A percentile compares a stretch with the other conserved stretches of the same genome.
Conservation (phyloP, 2,888 invertebrate species). For the Andrena marginata region DNA sequence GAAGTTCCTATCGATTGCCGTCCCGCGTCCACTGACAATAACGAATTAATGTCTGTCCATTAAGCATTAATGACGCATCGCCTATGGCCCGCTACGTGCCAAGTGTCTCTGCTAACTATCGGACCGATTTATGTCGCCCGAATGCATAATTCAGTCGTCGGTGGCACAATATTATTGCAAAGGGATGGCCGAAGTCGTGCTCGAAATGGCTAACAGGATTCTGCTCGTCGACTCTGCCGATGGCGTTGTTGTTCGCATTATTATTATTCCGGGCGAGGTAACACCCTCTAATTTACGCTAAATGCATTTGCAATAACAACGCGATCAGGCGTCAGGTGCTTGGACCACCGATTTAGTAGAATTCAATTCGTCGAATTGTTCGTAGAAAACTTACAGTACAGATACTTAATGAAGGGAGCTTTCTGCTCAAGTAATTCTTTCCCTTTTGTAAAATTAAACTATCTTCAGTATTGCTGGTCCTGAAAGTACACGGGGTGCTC, state of each 20-base stretch:
- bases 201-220: conserved; percentile 13
- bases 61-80: conserved; percentile 70
- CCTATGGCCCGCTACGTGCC: conserved; percentile 52
- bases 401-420: too few relatives aligned
- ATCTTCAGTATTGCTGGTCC: too few relatives aligned
- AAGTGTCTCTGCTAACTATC: conserved; percentile 64
- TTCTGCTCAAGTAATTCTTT: too few relatives aligned
- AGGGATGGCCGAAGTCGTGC: conserved; percentile 15
- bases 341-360: too few relatives aligned
- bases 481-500: too few relatives aligned
- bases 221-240: neutral
- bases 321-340: too few relatives aligned
- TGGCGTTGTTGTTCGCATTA: too few relatives aligned
- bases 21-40: conserved; percentile 58
- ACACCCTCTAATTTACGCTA: neutral
- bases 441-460: too few relatives aligned
- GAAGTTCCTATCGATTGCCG: conserved; percentile 51
- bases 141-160: conserved; percentile 63
- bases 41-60: conserved; percentile 69
- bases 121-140: conserved; percentile 60
- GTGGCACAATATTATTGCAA: conserved; percentile 39
- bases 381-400: too few relatives aligned
- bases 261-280: neutral
- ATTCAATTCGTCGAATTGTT: too few relatives aligned
- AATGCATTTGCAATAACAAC: too few relatives aligned